These are phyloP conservation scores for Zosterops japonicus DNA, from an alignment of 2,113 vertebrate species.

Conservation along the genomic window DNA sequence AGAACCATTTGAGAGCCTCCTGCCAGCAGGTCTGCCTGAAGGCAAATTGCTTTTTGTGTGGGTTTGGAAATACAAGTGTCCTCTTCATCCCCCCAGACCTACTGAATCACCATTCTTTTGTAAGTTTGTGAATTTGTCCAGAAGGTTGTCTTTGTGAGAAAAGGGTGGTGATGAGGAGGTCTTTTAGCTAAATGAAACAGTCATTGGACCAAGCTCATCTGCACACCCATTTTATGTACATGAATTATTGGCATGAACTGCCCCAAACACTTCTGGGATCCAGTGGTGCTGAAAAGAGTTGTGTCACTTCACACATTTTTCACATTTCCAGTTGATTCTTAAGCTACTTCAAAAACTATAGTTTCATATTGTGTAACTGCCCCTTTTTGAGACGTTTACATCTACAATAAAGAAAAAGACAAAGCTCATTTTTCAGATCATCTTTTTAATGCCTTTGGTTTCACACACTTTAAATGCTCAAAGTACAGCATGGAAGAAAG, in stretches of 20 bases:
- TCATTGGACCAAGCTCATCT: background rate
- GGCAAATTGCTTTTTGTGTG: background rate
- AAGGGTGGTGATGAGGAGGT: background rate
- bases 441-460: background rate
- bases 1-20: background rate
- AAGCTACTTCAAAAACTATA: background rate
- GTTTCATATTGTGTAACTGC: background rate
- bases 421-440: background rate
- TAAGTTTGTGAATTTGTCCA: background rate
- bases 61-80: background rate
- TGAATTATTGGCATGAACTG: background rate
- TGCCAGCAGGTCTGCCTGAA: background rate
- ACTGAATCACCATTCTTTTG: background rate
- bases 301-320: background rate
- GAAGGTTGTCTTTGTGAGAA: background rate
- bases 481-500: background rate
- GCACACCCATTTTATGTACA: rapidly evolving
- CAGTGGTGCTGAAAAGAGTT: background rate
- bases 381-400: background rate
- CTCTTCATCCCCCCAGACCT: background rate
- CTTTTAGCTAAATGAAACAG: background rate
- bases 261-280: background rate
- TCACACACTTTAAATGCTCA: background rate
- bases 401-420: background rate
- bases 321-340: background rate